Evolutionary conservation across 2,113 vertebrate genomes (phyloP).

Genomic region (Jaculus jaculus): DNA sequence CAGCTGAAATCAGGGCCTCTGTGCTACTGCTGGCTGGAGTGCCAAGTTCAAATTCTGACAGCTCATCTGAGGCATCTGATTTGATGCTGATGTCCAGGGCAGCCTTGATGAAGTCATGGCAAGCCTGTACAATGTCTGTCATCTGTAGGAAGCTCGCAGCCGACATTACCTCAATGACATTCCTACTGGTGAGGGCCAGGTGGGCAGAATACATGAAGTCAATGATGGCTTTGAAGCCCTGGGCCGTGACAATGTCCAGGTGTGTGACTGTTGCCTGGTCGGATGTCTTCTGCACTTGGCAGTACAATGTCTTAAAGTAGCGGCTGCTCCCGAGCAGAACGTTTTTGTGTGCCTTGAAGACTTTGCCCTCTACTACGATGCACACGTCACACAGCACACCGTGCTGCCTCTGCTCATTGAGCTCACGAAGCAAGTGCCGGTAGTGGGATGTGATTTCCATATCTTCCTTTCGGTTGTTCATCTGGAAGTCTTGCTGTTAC

Average conservation of each 20-base stretch:
- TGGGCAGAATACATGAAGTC: constrained; percentile 99
- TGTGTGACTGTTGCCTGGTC: constrained; percentile 97
- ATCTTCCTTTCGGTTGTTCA: constrained; percentile 98
- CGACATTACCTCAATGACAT: constrained; percentile 99
- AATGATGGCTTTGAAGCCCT: constrained; percentile 97
- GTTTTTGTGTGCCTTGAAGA: constrained; percentile 98
- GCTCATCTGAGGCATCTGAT: constrained; percentile 93
- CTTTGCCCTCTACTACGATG: constrained; percentile 97
- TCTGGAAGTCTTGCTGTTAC: constrained; percentile 88
- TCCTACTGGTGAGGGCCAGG: constrained; percentile 96
- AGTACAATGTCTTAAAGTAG: constrained; percentile 99
- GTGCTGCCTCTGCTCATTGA: constrained; percentile 97
- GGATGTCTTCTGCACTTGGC: constrained; percentile 96
- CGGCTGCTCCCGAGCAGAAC: constrained; percentile 97
- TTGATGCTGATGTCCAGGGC: constrained; percentile 98
- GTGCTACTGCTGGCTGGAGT: constrained; percentile 86
- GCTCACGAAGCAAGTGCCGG: constrained; percentile 96
- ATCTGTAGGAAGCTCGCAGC: constrained; percentile 99
- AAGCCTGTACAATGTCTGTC: constrained; percentile 99
- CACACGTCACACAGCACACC: constrained; percentile 98
- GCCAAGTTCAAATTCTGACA: constrained; percentile 92
- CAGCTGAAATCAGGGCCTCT: constrained; percentile 92
- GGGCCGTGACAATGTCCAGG: constrained; percentile 97
- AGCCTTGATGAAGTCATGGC: constrained; percentile 97
- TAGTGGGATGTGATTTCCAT: constrained; percentile 99